These are phyloP conservation scores for Calephelis nemesis DNA, from an alignment of 1,140 invertebrate genomes.

Conservation along the genomic window DNA sequence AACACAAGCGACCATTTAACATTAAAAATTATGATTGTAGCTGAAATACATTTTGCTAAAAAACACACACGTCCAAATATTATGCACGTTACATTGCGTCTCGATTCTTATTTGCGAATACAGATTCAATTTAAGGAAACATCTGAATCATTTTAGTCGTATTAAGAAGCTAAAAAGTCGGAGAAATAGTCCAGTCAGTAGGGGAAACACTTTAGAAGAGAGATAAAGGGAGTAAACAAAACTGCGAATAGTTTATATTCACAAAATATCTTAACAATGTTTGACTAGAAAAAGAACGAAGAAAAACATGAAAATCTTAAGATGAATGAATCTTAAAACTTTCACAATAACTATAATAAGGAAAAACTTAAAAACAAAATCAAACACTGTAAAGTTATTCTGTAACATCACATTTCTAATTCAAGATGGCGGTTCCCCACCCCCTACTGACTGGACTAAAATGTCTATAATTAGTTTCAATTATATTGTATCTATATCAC, in stretches of 20 bases:
- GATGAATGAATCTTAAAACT: neutral
- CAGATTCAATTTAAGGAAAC: constrained; percentile 21
- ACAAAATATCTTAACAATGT: constrained; percentile 10
- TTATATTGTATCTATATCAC: constrained; percentile 76
- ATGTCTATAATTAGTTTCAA: constrained; percentile 63
- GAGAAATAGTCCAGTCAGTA: constrained; percentile 11
- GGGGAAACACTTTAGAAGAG: constrained; percentile 4
- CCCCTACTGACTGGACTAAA: constrained; percentile 3
- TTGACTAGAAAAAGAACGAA: neutral
- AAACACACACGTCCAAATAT: constrained; percentile 59
- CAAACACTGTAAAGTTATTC: neutral
- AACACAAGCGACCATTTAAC: constrained; percentile 71
- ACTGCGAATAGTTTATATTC: neutral
- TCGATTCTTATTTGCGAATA: constrained; percentile 27
- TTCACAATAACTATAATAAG: too few relatives aligned
- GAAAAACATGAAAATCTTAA: neutral
- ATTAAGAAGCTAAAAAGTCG: neutral
- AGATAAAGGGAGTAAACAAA: neutral
- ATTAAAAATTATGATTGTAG: constrained; percentile 70
- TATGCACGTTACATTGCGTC: constrained; percentile 59
- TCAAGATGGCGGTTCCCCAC: constrained; percentile 4
- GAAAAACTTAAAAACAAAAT: neutral
- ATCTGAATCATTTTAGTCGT: constrained; percentile 14
- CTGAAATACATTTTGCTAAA: constrained; percentile 62
- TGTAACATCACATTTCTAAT: constrained; percentile 4